These are phyloP conservation scores for Menura novaehollandiae DNA, from an alignment of 2,113 vertebrate genomes.

Conservation along the genomic window DNA sequence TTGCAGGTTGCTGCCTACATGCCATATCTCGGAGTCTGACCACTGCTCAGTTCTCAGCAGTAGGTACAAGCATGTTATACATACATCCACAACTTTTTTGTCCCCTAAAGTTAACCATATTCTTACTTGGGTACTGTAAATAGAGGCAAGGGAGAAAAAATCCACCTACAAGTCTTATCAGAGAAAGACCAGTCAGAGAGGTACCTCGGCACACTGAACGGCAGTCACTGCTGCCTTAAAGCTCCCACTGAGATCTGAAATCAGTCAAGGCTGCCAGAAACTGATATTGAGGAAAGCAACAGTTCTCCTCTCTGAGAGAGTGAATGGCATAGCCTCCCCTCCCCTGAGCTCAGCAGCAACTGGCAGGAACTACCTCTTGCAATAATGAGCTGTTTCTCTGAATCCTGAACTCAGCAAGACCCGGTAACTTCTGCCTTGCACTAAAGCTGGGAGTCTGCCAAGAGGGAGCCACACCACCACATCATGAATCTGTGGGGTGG, in stretches of 20 bases:
- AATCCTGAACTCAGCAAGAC: background rate
- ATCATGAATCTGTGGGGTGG: accelerated
- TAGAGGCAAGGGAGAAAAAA: background rate
- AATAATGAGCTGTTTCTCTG: background rate
- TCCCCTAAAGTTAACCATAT: background rate
- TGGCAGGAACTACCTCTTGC: background rate
- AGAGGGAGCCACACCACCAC: background rate
- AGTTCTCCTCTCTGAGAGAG: background rate
- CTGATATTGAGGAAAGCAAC: background rate
- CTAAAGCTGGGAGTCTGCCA: background rate
- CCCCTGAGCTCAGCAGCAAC: background rate
- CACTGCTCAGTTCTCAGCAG: background rate
- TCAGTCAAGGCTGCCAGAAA: background rate
- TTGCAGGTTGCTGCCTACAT: background rate
- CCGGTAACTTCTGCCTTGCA: background rate
- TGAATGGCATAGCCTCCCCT: background rate
- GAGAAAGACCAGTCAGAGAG: background rate
- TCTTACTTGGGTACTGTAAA: background rate
- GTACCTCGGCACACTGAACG: background rate
- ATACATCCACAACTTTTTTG: background rate
- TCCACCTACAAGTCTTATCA: background rate
- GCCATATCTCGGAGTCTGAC: background rate
- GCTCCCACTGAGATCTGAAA: conserved; percentile 5
- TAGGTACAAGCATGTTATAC: background rate
- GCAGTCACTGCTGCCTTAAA: background rate